Evolutionary conservation across 2,888 invertebrate species (phyloP), one percentile per base, ranked within the genome.

Genomic region (Malthinus flaveolus): DNA sequence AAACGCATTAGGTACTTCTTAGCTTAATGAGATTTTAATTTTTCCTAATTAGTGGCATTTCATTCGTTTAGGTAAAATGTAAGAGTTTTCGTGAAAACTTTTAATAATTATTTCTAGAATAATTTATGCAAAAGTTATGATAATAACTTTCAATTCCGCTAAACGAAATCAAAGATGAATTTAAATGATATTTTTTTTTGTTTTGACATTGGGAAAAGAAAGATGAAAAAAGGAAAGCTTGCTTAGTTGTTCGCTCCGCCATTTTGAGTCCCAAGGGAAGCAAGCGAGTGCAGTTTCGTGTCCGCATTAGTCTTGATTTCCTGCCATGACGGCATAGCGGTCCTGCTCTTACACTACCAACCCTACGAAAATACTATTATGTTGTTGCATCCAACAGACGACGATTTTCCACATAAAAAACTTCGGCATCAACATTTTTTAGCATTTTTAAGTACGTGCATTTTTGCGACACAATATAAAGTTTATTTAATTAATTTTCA

Each of bases 271-370:
- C 76, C 79, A 70, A 68, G 74, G 79, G 80, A 79, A 73, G 72
- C 70, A 67, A 71, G 74, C 79, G 81, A 83, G 83, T 83, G 82
- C 83, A 82, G 82, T 83, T 84, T 81, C 84, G 80, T 84, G 84
- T 84, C 82, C 81, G 82, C 83, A 84, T 84, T 84, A 84, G 82
- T 84, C 84, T 83, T 84, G 84, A 84, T 84, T 83, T 83, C 82
- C 82, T 75, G 79, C 75, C 77, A 79, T 80, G 82, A 75, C 75
- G 75, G 72, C 71, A 70, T 63, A 71, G 65, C 70, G 69, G 68
- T 71, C 69, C 69, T 66, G 70, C 56, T 56, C 47, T 56, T 56
- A 50, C 50, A 50, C 52, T 49, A 50, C 51, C 59, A 59, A 56
- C 59, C 55, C 59, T 58, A 39, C 55, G 46, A 33, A 50, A 56